phyloP scores from a whole-genome alignment of 2,113 vertebrate genomes.

The Phycodurus eques region DNA sequence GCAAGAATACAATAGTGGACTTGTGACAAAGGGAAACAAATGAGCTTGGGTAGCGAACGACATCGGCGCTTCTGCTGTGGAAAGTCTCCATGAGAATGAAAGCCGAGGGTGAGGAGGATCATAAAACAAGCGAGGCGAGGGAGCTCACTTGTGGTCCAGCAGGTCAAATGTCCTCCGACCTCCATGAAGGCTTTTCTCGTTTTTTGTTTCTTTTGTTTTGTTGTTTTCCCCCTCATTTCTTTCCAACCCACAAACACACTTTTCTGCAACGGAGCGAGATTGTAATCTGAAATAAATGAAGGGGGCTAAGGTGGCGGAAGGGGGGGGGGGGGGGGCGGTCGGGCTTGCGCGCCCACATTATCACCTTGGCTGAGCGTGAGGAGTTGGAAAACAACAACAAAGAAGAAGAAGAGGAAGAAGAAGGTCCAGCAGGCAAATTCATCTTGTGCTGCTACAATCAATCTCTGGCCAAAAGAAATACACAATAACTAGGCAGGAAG shows the following conservation, averaged over 20 bases:
- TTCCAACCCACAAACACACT: constrained; percentile 48
- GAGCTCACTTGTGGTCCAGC: constrained; percentile 24
- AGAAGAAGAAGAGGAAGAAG: constrained; percentile 75
- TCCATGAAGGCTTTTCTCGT: constrained; percentile 17
- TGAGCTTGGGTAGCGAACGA: background rate
- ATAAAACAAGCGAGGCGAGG: background rate
- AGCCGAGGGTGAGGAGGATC: background rate
- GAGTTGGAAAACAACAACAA: constrained; percentile 66
- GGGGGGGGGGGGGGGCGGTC: constrained; percentile 1
- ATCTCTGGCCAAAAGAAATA: constrained; percentile 99
- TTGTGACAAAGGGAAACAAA: too few relatives aligned
- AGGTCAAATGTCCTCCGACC: constrained; percentile 43
- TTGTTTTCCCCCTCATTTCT: constrained; percentile 26
- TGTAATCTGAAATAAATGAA: constrained; percentile 98
- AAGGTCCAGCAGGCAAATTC: constrained; percentile 92
- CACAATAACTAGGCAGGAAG: constrained; percentile 99
- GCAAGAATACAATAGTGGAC: too few relatives aligned
- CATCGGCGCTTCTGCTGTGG: background rate
- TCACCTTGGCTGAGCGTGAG: constrained; percentile 80
- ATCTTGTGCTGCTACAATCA: constrained; percentile 98
- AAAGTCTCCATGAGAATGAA: background rate
- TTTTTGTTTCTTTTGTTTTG: background rate
- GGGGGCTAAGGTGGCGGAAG: constrained; percentile 47
- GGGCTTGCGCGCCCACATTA: constrained; percentile 60
- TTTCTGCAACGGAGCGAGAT: constrained; percentile 69